phyloP scores from a whole-genome alignment of 1,140 invertebrate genomes.

The Maniola jurtina region DNA sequence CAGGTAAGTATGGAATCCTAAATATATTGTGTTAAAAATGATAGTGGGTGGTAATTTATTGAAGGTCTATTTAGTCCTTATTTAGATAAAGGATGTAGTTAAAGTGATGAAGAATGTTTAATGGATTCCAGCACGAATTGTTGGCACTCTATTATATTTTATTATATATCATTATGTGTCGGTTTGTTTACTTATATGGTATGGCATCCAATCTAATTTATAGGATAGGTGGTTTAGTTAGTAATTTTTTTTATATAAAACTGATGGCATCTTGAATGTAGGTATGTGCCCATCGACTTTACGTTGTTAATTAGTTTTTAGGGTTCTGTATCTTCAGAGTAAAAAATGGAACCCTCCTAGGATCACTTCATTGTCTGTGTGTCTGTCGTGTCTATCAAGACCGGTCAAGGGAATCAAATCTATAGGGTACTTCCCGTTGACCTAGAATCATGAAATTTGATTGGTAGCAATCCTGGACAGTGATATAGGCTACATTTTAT shows the following conservation, averaged over 20 bases:
- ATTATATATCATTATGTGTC: background rate
- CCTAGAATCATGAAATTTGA: too few species aligned
- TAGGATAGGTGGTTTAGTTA: background rate
- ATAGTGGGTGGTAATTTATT: background rate
- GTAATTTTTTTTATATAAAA: background rate
- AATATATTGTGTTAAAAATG: too few species aligned
- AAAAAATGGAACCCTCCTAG: too few species aligned
- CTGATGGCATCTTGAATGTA: background rate
- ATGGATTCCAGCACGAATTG: background rate
- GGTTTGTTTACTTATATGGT: background rate
- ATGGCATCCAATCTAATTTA: background rate
- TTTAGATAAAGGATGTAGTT: constrained; percentile 12
- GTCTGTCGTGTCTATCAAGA: too few species aligned
- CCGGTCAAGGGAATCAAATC: too few species aligned
- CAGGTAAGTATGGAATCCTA: too few species aligned
- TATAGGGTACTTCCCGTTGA: too few species aligned
- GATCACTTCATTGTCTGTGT: too few species aligned
- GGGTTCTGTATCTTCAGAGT: too few species aligned
- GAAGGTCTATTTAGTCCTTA: constrained; percentile 1
- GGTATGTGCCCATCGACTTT: background rate
- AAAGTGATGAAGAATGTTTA: background rate
- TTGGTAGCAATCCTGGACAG: too few species aligned
- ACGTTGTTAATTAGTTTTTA: background rate
- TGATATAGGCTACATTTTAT: too few species aligned
- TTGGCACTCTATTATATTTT: constrained; percentile 5